Conservation (phyloP, 1,140 invertebrate genomes). For the Contarinia nasturtii region DNA sequence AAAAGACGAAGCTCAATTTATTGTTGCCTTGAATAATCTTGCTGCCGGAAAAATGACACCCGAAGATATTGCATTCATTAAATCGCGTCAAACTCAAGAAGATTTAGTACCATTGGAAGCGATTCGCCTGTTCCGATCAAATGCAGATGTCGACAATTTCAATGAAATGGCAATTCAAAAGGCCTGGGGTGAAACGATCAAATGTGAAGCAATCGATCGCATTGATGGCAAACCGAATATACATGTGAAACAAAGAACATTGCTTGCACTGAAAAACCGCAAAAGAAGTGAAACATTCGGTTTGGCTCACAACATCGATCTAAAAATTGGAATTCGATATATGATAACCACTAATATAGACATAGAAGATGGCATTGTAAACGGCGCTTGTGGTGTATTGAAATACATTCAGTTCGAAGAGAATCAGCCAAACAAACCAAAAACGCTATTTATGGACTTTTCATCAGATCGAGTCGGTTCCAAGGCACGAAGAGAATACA, state of each 20-base stretch:
- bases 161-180: too few relatives aligned
- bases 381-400: not conserved
- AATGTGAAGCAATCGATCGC: too few relatives aligned
- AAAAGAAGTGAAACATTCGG: not conserved
- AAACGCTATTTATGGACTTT: not conserved
- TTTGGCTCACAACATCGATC: not conserved
- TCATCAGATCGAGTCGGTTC: not conserved
- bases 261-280: not conserved
- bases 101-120: not conserved
- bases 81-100: not conserved
- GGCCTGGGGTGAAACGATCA: too few relatives aligned
- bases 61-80: not conserved
- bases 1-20: constrained; percentile 10
- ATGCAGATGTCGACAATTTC: not conserved
- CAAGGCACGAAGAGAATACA: not conserved
- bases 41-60: constrained; percentile 3
- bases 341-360: constrained; percentile 1
- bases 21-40: constrained; percentile 9
- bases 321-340: not conserved
- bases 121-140: not conserved
- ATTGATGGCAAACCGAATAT: too few relatives aligned
- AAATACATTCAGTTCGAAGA: not conserved
- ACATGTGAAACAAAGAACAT: too few relatives aligned
- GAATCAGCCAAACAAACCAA: not conserved
- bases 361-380: not conserved